Percentiles rank a stretch among this genome's conserved stretches.
phyloP scores from a whole-genome alignment of 2,113 vertebrate genomes.

The Zosterops japonicus region DNA sequence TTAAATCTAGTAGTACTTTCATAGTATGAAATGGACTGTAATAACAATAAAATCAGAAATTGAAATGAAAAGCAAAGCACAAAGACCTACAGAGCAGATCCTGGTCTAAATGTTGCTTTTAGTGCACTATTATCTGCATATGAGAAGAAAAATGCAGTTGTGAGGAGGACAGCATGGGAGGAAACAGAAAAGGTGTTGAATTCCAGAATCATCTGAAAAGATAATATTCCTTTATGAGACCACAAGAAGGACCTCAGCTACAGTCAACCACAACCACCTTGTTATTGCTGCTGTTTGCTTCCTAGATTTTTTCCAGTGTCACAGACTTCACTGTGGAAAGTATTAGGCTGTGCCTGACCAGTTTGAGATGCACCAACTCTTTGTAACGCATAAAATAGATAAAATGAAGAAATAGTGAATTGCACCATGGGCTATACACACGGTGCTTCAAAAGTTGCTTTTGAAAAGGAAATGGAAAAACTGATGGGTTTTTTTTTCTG shows the following conservation, averaged over 20 bases:
- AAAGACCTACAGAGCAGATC: background rate
- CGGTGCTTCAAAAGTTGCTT: background rate
- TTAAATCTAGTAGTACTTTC: background rate
- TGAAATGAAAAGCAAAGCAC: background rate
- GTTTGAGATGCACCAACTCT: background rate
- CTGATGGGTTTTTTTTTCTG: background rate
- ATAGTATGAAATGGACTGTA: background rate
- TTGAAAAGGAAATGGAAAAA: background rate
- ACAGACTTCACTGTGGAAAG: background rate
- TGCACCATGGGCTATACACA: too few species aligned
- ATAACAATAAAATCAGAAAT: background rate
- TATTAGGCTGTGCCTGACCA: background rate
- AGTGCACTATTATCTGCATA: background rate
- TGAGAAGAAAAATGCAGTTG: background rate
- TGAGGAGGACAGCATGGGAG: background rate
- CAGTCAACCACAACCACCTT: background rate
- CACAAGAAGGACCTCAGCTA: background rate
- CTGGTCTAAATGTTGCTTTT: background rate
- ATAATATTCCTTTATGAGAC: background rate
- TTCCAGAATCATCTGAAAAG: background rate
- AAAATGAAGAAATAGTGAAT: background rate
- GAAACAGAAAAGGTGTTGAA: background rate
- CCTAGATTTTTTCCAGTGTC: background rate
- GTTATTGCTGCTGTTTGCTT: background rate
- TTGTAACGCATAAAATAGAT: accelerated